Conservation (phyloP, 2,113 vertebrate genomes). For the Sceloporus tristichus region DNA sequence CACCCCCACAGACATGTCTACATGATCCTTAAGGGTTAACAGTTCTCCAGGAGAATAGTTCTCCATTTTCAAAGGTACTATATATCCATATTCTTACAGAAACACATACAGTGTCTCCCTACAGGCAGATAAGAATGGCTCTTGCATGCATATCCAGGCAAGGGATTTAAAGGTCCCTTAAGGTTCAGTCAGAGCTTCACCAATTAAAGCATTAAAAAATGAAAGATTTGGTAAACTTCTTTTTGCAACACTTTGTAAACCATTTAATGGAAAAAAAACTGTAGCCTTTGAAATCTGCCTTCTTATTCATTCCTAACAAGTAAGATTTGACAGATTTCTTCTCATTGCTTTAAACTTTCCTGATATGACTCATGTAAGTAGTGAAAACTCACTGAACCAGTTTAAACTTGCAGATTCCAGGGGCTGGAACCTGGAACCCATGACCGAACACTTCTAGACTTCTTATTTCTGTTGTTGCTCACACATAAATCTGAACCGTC, state of each 20-base stretch:
- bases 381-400: constrained; percentile 6
- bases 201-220: neutral
- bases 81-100: neutral
- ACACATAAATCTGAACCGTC: neutral
- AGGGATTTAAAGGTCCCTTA: neutral
- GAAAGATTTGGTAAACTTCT: neutral
- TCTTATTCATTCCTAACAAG: constrained; percentile 22
- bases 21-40: neutral
- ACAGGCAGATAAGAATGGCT: neutral
- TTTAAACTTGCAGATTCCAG: constrained; percentile 3
- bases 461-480: neutral
- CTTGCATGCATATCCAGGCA: neutral
- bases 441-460: neutral
- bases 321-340: neutral
- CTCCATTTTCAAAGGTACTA: neutral
- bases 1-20: neutral
- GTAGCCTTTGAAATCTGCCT: constrained; percentile 6
- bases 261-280: constrained; percentile 12
- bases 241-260: constrained; percentile 10
- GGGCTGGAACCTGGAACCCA: neutral
- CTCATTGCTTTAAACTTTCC: neutral
- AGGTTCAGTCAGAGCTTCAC: neutral
- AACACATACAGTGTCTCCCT: neutral
- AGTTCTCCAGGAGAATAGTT: neutral
- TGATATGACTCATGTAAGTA: neutral